Conservation (phyloP, 2,113 vertebrate genomes). For the Psilopogon haemacephalus region DNA sequence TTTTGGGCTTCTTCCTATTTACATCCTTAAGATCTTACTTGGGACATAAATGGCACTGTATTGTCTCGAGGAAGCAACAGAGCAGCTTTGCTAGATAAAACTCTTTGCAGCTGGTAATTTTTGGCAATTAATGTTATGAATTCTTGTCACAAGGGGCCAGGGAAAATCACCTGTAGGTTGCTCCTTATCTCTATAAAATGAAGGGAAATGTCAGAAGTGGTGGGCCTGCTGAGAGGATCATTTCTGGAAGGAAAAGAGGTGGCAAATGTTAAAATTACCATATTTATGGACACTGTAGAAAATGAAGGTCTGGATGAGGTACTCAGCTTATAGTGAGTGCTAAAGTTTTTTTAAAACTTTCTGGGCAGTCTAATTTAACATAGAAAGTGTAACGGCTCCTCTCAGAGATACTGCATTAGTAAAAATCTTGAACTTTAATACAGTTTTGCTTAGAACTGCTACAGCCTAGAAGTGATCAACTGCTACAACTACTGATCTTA, state of each 20-base stretch:
- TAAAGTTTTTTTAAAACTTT: conserved; percentile 1
- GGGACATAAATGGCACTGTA: conserved; percentile 71
- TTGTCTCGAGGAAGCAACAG: conserved; percentile 72
- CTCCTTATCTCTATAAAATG: conserved; percentile 71
- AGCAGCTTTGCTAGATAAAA: conserved; percentile 78
- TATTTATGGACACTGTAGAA: conserved; percentile 77
- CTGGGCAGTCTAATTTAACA: background rate
- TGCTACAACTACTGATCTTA: background rate
- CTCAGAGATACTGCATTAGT: background rate
- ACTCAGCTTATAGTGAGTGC: conserved; percentile 36
- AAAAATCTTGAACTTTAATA: background rate
- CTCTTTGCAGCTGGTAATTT: conserved; percentile 76
- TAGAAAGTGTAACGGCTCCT: background rate
- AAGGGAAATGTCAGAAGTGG: conserved; percentile 78
- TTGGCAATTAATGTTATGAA: conserved; percentile 81
- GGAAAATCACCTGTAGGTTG: conserved; percentile 61
- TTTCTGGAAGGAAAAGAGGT: conserved; percentile 65
- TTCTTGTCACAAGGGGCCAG: conserved; percentile 73
- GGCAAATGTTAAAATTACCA: conserved; percentile 92
- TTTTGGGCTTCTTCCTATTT: conserved; percentile 71
- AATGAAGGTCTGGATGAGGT: conserved; percentile 23
- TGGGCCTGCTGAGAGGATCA: conserved; percentile 46
- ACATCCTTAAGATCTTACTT: conserved; percentile 73
- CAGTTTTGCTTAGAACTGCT: background rate
- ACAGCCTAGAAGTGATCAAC: background rate